phyloP scores from a whole-genome alignment of 2,113 vertebrate species.

The Cheilinus undulatus region DNA sequence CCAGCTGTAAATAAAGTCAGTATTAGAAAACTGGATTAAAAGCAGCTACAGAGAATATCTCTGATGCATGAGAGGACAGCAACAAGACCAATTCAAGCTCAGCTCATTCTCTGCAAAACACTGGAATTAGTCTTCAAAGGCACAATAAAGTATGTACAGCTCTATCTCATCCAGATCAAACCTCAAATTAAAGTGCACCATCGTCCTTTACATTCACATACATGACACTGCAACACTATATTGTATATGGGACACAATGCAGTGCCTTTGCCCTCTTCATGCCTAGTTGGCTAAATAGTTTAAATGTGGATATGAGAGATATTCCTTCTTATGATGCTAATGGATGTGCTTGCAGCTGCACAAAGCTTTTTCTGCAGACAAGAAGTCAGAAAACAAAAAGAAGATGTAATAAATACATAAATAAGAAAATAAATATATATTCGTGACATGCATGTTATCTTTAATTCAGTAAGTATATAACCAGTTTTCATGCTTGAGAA shows the following conservation, averaged over 20 bases:
- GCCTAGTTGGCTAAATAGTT: conserved; percentile 9
- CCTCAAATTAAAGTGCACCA: conserved; percentile 78
- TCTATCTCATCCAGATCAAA: conserved; percentile 62
- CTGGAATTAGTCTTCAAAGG: conserved; percentile 79
- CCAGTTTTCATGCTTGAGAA: conserved; percentile 62
- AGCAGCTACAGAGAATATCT: conserved; percentile 46
- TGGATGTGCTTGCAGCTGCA: conserved; percentile 58
- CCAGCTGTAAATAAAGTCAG: conserved; percentile 2
- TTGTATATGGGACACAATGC: conserved; percentile 55
- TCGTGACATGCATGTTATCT: conserved; percentile 59
- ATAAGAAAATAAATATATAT: conserved; percentile 77
- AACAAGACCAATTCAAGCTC: conserved; percentile 60
- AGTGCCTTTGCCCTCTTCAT: conserved; percentile 49
- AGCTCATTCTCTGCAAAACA: conserved; percentile 62
- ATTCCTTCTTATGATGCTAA: conserved; percentile 9
- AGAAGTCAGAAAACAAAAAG: conserved; percentile 50
- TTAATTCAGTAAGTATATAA: conserved; percentile 45
- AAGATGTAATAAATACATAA: conserved; percentile 76
- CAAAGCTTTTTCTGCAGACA: conserved; percentile 39
- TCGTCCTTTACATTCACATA: conserved; percentile 73
- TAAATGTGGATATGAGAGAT: conserved; percentile 36
- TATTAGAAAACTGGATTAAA: conserved; percentile 8
- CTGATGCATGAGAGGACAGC: conserved; percentile 35
- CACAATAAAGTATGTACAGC: conserved; percentile 84
- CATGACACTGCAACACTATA: conserved; percentile 64